Evolutionary conservation across 1,140 invertebrate genomes (phyloP).

Genomic region (Babylonia areolata): DNA sequence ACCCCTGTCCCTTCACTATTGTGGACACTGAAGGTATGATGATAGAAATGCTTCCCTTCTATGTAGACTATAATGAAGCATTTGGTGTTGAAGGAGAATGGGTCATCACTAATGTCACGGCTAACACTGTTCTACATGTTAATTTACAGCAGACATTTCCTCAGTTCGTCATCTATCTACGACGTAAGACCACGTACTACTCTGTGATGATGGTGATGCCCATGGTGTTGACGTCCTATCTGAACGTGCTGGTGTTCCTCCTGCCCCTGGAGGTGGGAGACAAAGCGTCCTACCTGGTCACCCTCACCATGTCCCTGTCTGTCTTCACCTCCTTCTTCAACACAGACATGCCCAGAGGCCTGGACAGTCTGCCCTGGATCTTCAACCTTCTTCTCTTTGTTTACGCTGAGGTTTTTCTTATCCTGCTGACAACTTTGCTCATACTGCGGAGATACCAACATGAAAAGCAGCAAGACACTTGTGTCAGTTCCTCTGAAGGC

Average conservation of each 20-base stretch:
- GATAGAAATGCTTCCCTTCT: background rate
- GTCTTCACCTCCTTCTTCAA: slow-evolving; percentile 26
- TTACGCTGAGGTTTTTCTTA: background rate
- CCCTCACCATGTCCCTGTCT: background rate
- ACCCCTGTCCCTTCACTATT: background rate
- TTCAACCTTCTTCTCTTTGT: background rate
- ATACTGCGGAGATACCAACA: background rate
- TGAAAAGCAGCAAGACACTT: background rate
- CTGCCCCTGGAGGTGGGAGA: slow-evolving; percentile 78
- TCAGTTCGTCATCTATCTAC: slow-evolving; percentile 81
- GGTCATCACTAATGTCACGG: background rate
- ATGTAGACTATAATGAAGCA: too few relatives aligned
- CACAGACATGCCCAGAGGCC: background rate
- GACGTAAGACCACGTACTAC: slow-evolving; percentile 93
- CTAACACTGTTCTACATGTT: background rate
- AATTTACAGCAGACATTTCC: background rate
- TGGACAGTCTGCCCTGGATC: background rate
- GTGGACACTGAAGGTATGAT: background rate
- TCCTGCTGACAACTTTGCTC: background rate
- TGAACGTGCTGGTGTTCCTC: slow-evolving; percentile 78
- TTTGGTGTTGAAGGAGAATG: background rate
- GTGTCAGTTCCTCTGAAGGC: background rate
- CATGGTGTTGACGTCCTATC: slow-evolving; percentile 78
- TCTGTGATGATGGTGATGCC: slow-evolving; percentile 79
- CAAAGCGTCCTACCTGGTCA: slow-evolving; percentile 23